These are phyloP conservation scores for Cotesia chilonis DNA, from an alignment of 1,140 invertebrate genomes.

Conservation along the genomic window DNA sequence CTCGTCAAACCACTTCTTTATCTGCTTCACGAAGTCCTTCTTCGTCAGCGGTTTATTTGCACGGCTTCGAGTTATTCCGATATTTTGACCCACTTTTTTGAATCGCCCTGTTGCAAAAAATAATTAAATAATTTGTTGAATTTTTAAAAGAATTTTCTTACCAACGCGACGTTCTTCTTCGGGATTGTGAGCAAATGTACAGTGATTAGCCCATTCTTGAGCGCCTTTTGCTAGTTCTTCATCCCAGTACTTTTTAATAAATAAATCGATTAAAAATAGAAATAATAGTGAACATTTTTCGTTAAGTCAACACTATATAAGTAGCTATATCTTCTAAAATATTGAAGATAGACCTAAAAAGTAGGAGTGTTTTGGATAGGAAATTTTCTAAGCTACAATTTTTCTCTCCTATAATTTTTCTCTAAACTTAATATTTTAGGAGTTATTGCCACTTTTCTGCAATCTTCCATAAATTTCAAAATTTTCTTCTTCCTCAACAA, in stretches of 20 bases:
- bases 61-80: conserved; percentile 74
- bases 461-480: no score
- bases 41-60: conserved; percentile 68
- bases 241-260: conserved; percentile 55
- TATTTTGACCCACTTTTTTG: conserved; percentile 76
- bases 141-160: neutral
- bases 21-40: conserved; percentile 75
- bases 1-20: conserved; percentile 80
- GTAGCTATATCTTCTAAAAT: no score
- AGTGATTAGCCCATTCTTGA: conserved; percentile 62
- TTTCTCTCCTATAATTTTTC: no score
- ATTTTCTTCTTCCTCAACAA: neutral
- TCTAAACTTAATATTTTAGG: no score
- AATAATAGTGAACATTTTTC: no score
- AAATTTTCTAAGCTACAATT: no score
- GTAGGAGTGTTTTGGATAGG: no score
- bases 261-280: no score
- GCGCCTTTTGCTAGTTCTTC: conserved; percentile 56
- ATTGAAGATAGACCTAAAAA: no score
- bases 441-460: no score
- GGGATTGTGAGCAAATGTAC: conserved; percentile 55
- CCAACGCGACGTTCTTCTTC: conserved; percentile 62
- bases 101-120: conserved; percentile 61
- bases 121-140: no score
- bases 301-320: no score